A percentile compares a stretch with the other conserved stretches of the same genome.
phyloP scores from a whole-genome alignment of 2,113 vertebrate genomes.

The Jacana jacana region DNA sequence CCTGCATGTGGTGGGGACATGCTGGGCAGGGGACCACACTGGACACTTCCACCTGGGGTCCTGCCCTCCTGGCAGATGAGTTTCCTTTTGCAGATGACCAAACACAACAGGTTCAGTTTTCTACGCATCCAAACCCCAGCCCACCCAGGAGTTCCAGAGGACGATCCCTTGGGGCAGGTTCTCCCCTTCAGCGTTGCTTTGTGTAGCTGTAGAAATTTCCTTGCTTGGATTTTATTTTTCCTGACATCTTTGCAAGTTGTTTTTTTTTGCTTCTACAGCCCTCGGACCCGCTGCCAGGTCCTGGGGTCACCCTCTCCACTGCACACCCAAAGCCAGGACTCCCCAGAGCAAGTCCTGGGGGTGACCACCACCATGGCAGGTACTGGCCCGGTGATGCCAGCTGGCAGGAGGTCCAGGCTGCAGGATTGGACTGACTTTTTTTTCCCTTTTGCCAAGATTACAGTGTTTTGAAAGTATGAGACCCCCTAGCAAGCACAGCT shows the following conservation, averaged over 20 bases:
- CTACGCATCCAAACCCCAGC: background rate
- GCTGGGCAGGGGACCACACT: background rate
- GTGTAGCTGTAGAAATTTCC: background rate
- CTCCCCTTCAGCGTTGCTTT: background rate
- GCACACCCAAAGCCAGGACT: background rate
- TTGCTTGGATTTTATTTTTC: background rate
- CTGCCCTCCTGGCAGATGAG: background rate
- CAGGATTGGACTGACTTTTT: background rate
- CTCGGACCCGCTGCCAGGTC: background rate
- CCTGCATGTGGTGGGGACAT: background rate
- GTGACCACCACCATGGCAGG: background rate
- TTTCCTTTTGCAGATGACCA: background rate
- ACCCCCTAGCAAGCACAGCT: background rate
- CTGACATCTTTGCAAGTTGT: background rate
- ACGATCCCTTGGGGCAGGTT: background rate
- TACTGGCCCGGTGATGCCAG: background rate
- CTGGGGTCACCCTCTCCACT: background rate
- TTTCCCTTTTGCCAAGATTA: background rate
- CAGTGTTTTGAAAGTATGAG: background rate
- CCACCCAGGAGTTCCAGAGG: fast-evolving
- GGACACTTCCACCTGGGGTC: background rate
- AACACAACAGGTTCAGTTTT: background rate
- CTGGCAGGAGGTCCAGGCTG: background rate
- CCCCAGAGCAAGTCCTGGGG: background rate
- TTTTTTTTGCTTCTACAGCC: background rate